Evolutionary conservation across 2,797 vertebrate genomes (phyloP), one percentile per base, ranked within the genome.

Genomic region (Pelobates cultripes): DNA sequence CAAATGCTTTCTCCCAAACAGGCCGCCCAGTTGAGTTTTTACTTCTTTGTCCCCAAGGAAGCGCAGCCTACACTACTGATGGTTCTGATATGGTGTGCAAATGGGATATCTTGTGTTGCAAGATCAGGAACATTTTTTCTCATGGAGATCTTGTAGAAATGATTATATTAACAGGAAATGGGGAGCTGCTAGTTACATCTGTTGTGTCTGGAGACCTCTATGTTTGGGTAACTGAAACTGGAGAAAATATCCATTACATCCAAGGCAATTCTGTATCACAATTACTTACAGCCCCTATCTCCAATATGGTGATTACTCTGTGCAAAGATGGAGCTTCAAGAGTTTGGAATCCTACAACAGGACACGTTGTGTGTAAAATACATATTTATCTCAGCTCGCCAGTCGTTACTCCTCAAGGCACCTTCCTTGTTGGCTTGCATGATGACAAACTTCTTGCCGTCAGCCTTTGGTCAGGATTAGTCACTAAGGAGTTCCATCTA

Each of bases 401-500:
- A 4, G 85, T 88, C 71, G 91, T 95, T 82, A 92, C 92, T 0
- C 83, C 92, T 2, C 93, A 93, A 84, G 92, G 94, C 86, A 96
- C 94, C 8, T 96, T 95, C 76, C 87, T 96, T 42, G 83, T 96
- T 5, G 95, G 95, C 40, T 83, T 84, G 17, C 80, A 77, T 17
- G 17, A 5, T 3, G 90, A 91, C 3, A 88, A 90, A 82, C 91
- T 96, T 44, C 83, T 96, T 64, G 95, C 94, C 47, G 90, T 92
- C 40, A 95, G 91, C 75, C 86, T 95, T 70, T 96, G 95, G 95
- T 94, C 93, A 1, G 95, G 95, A 51, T 86, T 74, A 0, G 85
- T 94, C 63, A 90, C 89, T 86, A 95, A 93, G 85, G 85, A 87
- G 6, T 95, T 95, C 85, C 89, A 88, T 44, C 87, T 89, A 2